Base-by-base conservation (phyloP, 2,797 vertebrate genomes). In the Pterois miles region DNA sequence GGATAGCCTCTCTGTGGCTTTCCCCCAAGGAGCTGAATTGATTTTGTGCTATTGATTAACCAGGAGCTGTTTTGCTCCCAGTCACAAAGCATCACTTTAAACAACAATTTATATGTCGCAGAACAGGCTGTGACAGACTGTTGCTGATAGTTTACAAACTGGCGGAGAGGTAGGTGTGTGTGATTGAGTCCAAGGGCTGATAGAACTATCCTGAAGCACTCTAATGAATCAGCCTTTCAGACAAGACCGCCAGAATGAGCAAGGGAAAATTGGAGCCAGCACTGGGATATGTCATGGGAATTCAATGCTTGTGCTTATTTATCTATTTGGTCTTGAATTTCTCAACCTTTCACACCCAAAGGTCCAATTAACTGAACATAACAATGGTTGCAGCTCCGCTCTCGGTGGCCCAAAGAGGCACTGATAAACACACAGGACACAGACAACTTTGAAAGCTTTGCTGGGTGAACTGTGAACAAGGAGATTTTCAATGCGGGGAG, bases 311-410 rank as follows among this genome's bases (percentile, higher is more conserved):
- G 84, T 78, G 82, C 86, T 92, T 92, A 92, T 94, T 94, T 93
- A 89, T 93, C 88, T 88, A 86, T 91, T 91, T 92, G 88, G 84
- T 82, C 86, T 91, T 88, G 90, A 88, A 88, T 91, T 93, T 89
- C 76, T 84, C 89, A 90, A 93, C 86, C 86, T 91, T 90, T 91
- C 77, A 78, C 81, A 90, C 93, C 92, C 91, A 76, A 79, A 93
- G 94, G 93, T 89, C 92, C 93, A 94, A 95, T 95, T 95, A 94
- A 86, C 76, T 79, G 85, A 86, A 88, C 84, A 91, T 87, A 93
- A 93, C 90, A 92, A 88, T 90, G 79, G 86, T 70, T 90, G 86
- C 77, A 27, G 85, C 83, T 78, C 75, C 9, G 40, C 80, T 78
- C 65, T 79, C 73, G 27, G 79, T 85, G 88, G 85, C 83, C 86